A percentile compares a stretch with the other conserved stretches of the same genome.
Evolutionary conservation across 2,797 vertebrate genomes (phyloP).

Genomic region (Pterois miles): DNA sequence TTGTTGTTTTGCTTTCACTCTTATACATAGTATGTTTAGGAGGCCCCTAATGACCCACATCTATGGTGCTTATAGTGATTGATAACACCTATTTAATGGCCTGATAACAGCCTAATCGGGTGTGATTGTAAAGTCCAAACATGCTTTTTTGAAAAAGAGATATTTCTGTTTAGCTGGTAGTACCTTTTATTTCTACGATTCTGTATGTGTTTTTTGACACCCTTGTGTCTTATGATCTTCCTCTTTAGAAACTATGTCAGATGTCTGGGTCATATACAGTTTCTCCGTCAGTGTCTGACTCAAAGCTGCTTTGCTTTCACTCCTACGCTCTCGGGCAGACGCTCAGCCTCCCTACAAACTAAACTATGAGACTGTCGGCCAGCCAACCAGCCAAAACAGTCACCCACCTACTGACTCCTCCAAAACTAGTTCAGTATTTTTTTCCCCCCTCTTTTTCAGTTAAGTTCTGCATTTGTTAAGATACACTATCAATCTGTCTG

Average conservation of each 20-base stretch:
- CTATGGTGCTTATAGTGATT: too few relatives aligned
- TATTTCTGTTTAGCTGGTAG: neutral
- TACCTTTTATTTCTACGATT: neutral
- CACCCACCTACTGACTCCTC: neutral
- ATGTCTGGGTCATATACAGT: constrained; percentile 47
- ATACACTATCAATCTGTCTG: neutral
- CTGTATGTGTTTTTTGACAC: neutral
- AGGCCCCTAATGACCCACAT: too few relatives aligned
- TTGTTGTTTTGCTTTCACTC: too few relatives aligned
- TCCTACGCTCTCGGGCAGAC: neutral
- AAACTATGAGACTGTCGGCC: neutral
- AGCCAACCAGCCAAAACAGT: neutral
- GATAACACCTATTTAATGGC: too few relatives aligned
- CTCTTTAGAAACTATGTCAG: constrained; percentile 45
- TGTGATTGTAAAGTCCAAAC: too few relatives aligned
- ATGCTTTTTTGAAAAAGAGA: neutral
- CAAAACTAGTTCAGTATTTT: neutral
- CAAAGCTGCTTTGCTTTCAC: constrained; percentile 50
- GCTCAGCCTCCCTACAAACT: neutral
- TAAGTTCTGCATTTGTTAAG: neutral
- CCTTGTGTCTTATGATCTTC: neutral
- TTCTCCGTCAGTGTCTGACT: constrained; percentile 2
- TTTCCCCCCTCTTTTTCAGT: too few relatives aligned
- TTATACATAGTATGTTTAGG: too few relatives aligned
- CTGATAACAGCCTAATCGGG: too few relatives aligned